Base-by-base conservation (phyloP, 1,140 invertebrate genomes). In the Phenacoccus solenopsis region DNA sequence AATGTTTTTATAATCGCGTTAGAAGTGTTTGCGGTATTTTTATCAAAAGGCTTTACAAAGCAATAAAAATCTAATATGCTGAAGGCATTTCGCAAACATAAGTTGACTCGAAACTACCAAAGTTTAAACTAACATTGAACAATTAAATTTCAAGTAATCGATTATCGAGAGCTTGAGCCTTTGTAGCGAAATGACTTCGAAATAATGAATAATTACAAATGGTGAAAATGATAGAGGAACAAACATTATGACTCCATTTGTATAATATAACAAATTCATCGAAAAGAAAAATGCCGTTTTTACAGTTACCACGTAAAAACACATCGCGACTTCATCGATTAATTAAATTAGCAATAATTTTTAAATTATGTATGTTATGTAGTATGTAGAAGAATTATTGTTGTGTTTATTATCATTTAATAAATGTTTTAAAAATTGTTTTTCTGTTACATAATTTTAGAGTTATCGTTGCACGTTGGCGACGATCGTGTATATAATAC, bases 331-430 rank as follows among this genome's bases (percentile, higher is more conserved):
- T 3, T 64, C 25, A 24, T 25, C 3, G 21, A 64, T 24, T 24
- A 24, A 64, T 64, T 64, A n/a, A n/a, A n/a, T 27, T 64, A 64
- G 59, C 59, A 64, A 64, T 64, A 64, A 64, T 64, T 64, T 64
- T 64, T 64, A 64, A 64, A 64, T 20, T 64, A 49, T 64, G 25
- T 64, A 27, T 64, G 59, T 64, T 64, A 64, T 64, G 59, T 64
- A 64, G 59, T 64, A 64, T 64, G 59, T 64, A 64, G 59, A 20
- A 38, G 25, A 25, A 64, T 64, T 64, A 64, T 64, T 64, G 59
- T 64, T 64, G 59, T 27, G 59, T 64, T 64, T 64, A 64, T 64
- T 59, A 64, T 64, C 25, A 64, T 59, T 64, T 64, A 64, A 64
- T 64, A 64, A 64, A 64, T 25, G 21, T 24, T 64, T 64, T 64